These are phyloP conservation scores for Elachura formosa DNA, from an alignment of 2,113 vertebrate species.

Conservation along the genomic window DNA sequence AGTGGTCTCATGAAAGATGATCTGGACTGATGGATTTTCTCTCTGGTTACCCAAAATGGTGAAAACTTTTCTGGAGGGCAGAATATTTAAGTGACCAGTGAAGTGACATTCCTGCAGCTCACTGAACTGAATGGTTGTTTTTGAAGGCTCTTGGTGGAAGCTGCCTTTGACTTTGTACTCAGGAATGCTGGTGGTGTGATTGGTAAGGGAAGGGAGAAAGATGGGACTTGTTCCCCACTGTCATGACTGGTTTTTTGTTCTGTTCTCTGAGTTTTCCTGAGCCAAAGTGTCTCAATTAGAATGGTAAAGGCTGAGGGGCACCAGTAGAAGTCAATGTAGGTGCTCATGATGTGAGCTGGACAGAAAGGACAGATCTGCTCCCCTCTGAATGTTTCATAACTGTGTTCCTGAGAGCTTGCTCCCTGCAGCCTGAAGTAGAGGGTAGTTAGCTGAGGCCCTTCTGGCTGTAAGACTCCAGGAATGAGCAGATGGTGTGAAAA, in stretches of 20 bases:
- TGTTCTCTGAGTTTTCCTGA: not conserved
- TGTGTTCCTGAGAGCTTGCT: not conserved
- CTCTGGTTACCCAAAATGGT: not conserved
- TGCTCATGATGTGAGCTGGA: not conserved
- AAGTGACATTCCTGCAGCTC: not conserved
- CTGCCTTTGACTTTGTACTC: constrained; percentile 12
- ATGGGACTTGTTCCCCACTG: not conserved
- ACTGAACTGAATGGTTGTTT: not conserved
- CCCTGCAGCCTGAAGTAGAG: not conserved
- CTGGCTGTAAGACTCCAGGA: not conserved
- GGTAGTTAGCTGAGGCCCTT: not conserved
- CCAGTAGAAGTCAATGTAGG: not conserved
- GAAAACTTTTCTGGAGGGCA: not conserved
- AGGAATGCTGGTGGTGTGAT: not conserved
- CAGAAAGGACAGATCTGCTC: not conserved
- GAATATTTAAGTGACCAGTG: not conserved
- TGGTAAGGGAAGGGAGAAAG: not conserved
- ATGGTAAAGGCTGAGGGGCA: not conserved
- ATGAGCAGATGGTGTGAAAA: not conserved
- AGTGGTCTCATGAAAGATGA: not conserved
- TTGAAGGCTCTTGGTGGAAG: not conserved
- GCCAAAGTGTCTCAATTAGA: not conserved
- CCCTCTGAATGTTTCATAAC: not conserved
- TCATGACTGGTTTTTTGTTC: not conserved
- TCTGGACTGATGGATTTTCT: not conserved